Evolutionary conservation across 2,113 vertebrate genomes (phyloP), one percentile per base, ranked within the genome.

Genomic region (Myotis brandtii): DNA sequence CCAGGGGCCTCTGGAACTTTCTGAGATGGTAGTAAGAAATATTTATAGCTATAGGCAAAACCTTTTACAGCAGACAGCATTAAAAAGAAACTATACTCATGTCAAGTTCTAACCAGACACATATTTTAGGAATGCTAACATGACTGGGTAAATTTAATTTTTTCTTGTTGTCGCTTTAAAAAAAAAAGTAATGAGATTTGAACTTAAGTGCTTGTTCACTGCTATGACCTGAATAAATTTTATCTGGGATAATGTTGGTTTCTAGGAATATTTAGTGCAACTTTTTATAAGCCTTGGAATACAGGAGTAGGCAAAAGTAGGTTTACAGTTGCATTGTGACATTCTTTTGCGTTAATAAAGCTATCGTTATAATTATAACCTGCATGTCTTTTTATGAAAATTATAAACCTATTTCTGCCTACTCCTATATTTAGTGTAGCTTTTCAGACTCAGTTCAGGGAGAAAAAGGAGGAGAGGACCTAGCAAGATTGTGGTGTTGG

Each of bases 11-110:
- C 96, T 96, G 97, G 79, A 91, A 93, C 67, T 83, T 93, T 62
- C 89, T 82, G 94, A 95, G 91, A 69, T 83, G 85, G 81, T 91
- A 93, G 87, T 93, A 96, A 97, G 95, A 93, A 95, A 96, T 92
- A 95, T 96, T 93, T 95, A 94, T 85, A 89, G 90, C 94, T 95
- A 88, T 87, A 81, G 70, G 81, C 84, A 97, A 93, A 86, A 50
- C 18, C 37, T 86, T 93, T 86, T 92, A 93, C 95, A 93, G 96
- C 76, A 95, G 80, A 94, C 73, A 93, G n/a, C 52, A 90, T 87
- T 89, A 70, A 88, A 94, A 95, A 94, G 48, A 64, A 92, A 56
- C 66, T 62, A 56, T 73, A 56, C n/a, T 48, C 73, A 11, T 13
- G 86, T 67, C 40, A 72, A 59, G 43, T 46, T 94, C 67, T 86